Conservation (phyloP, 2,113 vertebrate species). For the Ictidomys tridecemlineatus region DNA sequence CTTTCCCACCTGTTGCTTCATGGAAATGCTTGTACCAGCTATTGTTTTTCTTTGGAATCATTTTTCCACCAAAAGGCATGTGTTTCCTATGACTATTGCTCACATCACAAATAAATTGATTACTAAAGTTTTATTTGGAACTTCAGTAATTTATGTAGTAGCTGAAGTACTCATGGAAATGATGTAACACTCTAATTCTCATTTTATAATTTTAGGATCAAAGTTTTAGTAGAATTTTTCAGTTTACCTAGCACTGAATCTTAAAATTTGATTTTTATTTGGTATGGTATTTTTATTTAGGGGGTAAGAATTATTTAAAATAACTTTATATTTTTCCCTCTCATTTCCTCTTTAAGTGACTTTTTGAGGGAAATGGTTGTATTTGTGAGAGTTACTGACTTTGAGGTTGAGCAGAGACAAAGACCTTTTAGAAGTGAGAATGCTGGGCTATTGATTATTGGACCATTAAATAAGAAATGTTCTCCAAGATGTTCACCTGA, state of each 20-base stretch:
- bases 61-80: not conserved
- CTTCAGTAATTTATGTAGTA: not conserved
- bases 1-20: not conserved
- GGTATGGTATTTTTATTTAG: not conserved
- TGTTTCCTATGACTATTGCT: not conserved
- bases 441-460: not conserved
- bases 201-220: not conserved
- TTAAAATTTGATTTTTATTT: not conserved
- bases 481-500: not conserved
- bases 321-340: not conserved
- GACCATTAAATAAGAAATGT: not conserved
- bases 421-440: not conserved
- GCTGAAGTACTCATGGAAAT: not conserved
- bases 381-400: constrained; percentile 13
- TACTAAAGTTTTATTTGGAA: not conserved
- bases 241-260: not conserved
- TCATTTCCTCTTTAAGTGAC: not conserved
- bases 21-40: not conserved
- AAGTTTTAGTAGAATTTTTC: not conserved
- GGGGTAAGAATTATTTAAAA: not conserved
- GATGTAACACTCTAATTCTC: not conserved
- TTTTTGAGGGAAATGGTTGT: not conserved
- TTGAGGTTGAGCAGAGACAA: not conserved
- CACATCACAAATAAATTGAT: not conserved
- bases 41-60: not conserved